Conservation (phyloP, 1,140 invertebrate species). For the Ephestia elutella region DNA sequence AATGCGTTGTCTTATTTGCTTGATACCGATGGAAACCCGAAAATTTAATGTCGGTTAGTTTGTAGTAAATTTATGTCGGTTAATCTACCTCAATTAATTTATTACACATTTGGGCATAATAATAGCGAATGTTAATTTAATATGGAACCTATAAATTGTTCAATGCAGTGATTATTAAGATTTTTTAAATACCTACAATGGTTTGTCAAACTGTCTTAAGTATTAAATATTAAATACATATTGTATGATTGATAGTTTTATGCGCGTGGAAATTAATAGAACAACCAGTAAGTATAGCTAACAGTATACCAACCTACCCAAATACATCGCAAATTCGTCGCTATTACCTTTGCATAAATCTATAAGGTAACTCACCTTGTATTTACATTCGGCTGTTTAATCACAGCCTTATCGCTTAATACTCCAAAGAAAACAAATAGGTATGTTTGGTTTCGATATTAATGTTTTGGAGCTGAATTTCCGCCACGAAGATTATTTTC, state of each 20-base stretch:
- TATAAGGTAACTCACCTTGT: no score
- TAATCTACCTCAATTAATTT: constrained; percentile 73
- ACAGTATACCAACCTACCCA: no score
- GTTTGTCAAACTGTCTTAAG: constrained; percentile 72
- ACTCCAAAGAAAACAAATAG: no score
- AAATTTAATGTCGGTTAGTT: no score
- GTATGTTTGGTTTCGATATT: no score
- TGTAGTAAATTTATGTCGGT: constrained; percentile 60
- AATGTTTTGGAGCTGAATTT: no score
- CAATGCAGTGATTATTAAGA: constrained; percentile 60
- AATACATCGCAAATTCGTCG: no score
- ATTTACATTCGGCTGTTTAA: no score
- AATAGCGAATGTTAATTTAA: constrained; percentile 62
- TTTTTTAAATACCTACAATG: constrained; percentile 52
- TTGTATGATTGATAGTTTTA: constrained; percentile 73
- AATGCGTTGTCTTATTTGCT: constrained; percentile 67
- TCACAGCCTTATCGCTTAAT: background rate
- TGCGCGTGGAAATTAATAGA: no score
- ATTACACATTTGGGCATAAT: constrained; percentile 71
- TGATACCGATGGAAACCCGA: constrained; percentile 49
- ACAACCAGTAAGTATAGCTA: no score
- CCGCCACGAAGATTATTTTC: no score
- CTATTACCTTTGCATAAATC: no score
- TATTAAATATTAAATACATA: constrained; percentile 74
- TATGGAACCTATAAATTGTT: constrained; percentile 55